These are phyloP conservation scores for Sitobion miscanthi DNA, from an alignment of 1,140 invertebrate species.

Conservation along the genomic window DNA sequence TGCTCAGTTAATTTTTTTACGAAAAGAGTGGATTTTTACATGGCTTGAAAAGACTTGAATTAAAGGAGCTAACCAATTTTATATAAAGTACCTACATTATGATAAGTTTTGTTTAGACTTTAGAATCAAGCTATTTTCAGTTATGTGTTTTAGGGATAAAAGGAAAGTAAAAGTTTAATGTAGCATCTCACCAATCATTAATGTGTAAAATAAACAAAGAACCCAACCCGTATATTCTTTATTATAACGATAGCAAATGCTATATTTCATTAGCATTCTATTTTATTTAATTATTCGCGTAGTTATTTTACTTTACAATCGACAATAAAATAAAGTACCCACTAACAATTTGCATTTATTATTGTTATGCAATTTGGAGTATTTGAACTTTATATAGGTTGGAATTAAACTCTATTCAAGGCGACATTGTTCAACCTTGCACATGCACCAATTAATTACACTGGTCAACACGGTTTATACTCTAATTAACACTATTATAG, in stretches of 20 bases:
- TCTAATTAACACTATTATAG: neutral
- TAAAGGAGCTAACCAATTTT: too few species aligned
- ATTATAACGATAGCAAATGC: neutral
- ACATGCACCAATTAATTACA: conserved; percentile 24
- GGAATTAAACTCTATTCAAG: conserved; percentile 24
- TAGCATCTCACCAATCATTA: neutral
- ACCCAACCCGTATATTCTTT: neutral
- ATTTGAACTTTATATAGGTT: conserved; percentile 6
- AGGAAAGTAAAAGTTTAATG: neutral
- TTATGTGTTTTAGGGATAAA: neutral
- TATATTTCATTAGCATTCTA: neutral
- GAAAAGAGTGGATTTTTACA: too few species aligned
- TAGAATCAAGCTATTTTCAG: neutral
- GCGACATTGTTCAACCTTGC: conserved; percentile 31
- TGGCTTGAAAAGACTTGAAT: too few species aligned
- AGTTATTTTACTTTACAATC: conserved; percentile 3
- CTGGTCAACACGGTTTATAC: neutral
- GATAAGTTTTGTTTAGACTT: neutral
- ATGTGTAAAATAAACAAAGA: neutral
- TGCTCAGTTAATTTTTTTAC: too few species aligned
- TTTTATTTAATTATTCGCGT: conserved; percentile 1
- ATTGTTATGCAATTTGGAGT: neutral
- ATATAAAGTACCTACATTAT: neutral
- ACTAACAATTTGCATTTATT: conserved; percentile 5
- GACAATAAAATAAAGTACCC: neutral